Conservation (phyloP, 2,797 vertebrate species). For the Rhabdophis nuchalis region DNA sequence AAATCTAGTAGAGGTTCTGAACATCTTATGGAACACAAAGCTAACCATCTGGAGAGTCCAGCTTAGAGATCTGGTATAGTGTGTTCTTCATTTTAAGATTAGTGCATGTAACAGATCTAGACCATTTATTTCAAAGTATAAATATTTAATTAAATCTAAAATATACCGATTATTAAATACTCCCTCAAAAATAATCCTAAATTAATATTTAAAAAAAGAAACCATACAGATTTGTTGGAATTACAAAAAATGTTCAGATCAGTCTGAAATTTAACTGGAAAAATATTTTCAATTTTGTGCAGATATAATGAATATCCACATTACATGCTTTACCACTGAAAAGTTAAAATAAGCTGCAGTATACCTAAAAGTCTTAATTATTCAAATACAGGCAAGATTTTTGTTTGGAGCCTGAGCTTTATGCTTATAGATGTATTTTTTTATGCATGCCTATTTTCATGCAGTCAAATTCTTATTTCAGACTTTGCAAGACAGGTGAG, state of each 20-base stretch:
- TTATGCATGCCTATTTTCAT: constrained; percentile 29
- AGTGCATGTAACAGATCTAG: not conserved
- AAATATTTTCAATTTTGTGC: not conserved
- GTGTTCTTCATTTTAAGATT: not conserved
- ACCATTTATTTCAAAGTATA: not conserved
- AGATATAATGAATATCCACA: not conserved
- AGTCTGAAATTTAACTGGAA: not conserved
- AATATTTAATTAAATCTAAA: not conserved
- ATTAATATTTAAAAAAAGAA: not conserved
- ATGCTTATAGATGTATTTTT: not conserved
- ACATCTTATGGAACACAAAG: not conserved
- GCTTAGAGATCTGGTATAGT: not conserved
- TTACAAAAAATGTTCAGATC: not conserved
- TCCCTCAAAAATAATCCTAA: not conserved
- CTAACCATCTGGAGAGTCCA: not conserved
- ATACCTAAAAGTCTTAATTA: not conserved
- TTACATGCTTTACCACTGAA: not conserved
- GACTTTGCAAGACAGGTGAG: constrained; percentile 14
- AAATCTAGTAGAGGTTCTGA: not conserved
- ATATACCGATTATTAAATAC: not conserved
- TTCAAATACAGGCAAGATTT: not conserved
- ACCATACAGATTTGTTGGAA: not conserved
- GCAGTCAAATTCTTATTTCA: constrained; percentile 1
- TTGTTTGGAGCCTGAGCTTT: constrained; percentile 19
- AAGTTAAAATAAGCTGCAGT: not conserved